Base-by-base conservation (phyloP, 2,888 invertebrate genomes). In the Callosobruchus maculatus region DNA sequence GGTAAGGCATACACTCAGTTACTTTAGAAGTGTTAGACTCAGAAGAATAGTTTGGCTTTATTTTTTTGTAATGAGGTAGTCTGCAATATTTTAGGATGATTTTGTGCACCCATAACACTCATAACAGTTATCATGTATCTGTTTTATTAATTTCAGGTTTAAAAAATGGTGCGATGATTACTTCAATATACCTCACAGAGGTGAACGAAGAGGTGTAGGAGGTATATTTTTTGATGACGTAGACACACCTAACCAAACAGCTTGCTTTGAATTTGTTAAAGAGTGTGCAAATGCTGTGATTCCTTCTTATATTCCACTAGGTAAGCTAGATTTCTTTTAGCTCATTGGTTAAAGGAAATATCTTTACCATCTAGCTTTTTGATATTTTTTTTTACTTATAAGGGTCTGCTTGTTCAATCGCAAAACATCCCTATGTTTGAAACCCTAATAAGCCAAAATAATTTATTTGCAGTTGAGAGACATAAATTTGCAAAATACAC, bases 161-260 rank as follows among this genome's bases (percentile, higher is more conserved):
- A 98, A 99, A 86, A 94, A 95, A 84, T 98, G 98, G 98, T 99
- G 98, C 85, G 98, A 98, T 84, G 93, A 97, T 75, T 98, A 98
- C 85, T 98, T 99, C 87, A 88, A 89, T 75, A 95, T 98, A 78
- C 90, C 91, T 0, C 98, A 98, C 85, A 91, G 98, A 79, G 94
- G 92, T 7, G 97, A 98, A 86, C 87, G 94, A 72, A 91, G 98
- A 77, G 98, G 98, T 5, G 90, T 99, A 70, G 98, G 98, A 3
- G 98, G 98, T 0, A 98, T 99, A 80, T 99, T 99, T 89, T 99
- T 99, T 85, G 98, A 99, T 86, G 98, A 99, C 86, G 83, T 98
- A n/a, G 97, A 98, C 83, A 88, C 89, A 0, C 96, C 96, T 0
- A 89, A 88, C 81, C 93, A 93, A 82, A 89, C 93, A 18, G 88